Evolutionary conservation across 2,113 vertebrate species (phyloP).

Genomic region (Ochotona curzoniae): DNA sequence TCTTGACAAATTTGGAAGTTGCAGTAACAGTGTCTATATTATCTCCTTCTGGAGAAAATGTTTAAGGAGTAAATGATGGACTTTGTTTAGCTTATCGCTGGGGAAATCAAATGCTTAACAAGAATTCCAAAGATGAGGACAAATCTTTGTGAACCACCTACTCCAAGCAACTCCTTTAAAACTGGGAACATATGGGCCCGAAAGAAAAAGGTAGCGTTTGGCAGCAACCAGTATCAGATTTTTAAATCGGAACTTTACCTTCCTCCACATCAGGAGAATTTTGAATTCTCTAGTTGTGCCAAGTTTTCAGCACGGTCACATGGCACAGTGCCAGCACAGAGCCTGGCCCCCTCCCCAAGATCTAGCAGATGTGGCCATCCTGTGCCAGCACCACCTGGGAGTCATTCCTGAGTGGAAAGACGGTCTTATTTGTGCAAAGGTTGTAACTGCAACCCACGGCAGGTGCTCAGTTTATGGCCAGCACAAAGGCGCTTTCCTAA

Average conservation of each 20-base stretch:
- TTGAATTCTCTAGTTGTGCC: conserved; percentile 1
- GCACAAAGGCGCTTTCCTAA: conserved; percentile 40
- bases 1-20: not conserved
- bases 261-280: not conserved
- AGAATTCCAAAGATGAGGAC: not conserved
- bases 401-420: conserved; percentile 55
- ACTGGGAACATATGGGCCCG: not conserved
- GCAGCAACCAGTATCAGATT: not conserved
- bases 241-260: not conserved
- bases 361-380: conserved; percentile 71
- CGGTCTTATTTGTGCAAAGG: conserved; percentile 58
- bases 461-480: conserved; percentile 64
- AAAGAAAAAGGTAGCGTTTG: not conserved
- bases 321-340: conserved; percentile 54
- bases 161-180: not conserved
- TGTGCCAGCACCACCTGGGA: conserved; percentile 77
- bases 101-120: not conserved
- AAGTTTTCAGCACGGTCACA: conserved; percentile 40
- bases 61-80: not conserved
- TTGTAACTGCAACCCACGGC: conserved; percentile 59
- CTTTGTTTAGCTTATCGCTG: not conserved
- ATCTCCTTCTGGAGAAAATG: not conserved
- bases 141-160: not conserved
- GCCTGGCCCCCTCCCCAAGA: conserved; percentile 8
- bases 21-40: not conserved